Percentiles rank a stretch among this genome's conserved stretches.
phyloP scores from a whole-genome alignment of 2,113 vertebrate genomes.

The Brachionichthys hirsutus region DNA sequence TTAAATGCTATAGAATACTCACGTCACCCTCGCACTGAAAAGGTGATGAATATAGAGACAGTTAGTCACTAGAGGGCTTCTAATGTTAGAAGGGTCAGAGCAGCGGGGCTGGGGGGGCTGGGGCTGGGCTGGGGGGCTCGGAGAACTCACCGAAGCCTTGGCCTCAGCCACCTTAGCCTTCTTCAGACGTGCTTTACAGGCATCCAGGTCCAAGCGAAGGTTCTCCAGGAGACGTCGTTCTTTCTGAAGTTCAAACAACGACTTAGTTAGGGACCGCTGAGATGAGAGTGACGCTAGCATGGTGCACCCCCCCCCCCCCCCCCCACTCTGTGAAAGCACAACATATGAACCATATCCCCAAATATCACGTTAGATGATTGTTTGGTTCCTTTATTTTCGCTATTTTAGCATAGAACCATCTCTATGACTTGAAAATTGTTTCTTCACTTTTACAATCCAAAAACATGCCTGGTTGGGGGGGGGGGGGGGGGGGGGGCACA shows the following conservation, averaged over 20 bases:
- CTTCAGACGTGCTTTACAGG: conserved; percentile 90
- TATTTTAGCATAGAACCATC: too few relatives aligned
- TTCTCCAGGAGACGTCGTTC: conserved; percentile 91
- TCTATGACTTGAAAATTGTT: too few relatives aligned
- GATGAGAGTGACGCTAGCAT: too few relatives aligned
- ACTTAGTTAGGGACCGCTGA: background rate
- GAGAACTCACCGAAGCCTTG: conserved; percentile 86
- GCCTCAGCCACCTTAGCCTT: conserved; percentile 92
- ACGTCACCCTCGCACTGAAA: conserved; percentile 96
- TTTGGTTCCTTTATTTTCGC: too few relatives aligned
- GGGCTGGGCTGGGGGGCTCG: conserved; percentile 8
- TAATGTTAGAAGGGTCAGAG: background rate
- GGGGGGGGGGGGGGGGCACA: too few relatives aligned
- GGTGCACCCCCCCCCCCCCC: too few relatives aligned
- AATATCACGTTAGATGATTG: too few relatives aligned
- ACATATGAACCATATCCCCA: too few relatives aligned
- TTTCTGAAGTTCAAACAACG: conserved; percentile 74
- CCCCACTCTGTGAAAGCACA: too few relatives aligned
- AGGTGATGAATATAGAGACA: conserved; percentile 77
- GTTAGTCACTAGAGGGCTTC: conserved; percentile 23
- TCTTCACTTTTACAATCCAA: too few relatives aligned
- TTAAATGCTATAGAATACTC: conserved; percentile 80
- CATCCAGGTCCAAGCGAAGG: conserved; percentile 90
- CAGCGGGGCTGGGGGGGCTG: too few relatives aligned
- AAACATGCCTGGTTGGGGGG: too few relatives aligned